A percentile compares a stretch with the other conserved stretches of the same genome.
phyloP scores from a whole-genome alignment of 2,113 vertebrate species.

The Dryoscopus gambensis region DNA sequence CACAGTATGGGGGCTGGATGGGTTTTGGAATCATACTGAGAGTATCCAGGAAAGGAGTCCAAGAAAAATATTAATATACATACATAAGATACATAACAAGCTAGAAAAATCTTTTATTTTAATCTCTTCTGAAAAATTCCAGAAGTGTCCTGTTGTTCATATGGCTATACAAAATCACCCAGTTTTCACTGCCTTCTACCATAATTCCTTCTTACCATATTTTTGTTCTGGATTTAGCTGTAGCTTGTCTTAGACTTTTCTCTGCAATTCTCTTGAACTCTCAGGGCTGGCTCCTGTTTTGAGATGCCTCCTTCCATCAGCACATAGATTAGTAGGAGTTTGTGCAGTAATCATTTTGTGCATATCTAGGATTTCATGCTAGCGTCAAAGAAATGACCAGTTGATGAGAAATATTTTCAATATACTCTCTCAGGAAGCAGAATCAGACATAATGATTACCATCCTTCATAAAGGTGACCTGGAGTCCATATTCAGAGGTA shows the following conservation, averaged over 20 bases:
- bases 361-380: background rate
- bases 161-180: background rate
- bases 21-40: background rate
- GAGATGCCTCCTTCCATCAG: background rate
- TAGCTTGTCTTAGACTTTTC: background rate
- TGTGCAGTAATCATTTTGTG: background rate
- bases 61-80: background rate
- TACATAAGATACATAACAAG: background rate
- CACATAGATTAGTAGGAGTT: background rate
- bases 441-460: conserved; percentile 6
- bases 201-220: background rate
- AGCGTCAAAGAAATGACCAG: background rate
- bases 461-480: background rate
- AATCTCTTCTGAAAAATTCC: background rate
- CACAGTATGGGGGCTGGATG: background rate
- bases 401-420: background rate
- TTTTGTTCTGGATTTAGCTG: background rate
- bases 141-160: background rate
- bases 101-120: background rate
- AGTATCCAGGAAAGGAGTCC: background rate
- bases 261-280: background rate
- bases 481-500: background rate
- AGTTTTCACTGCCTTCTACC: background rate
- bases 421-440: conserved; percentile 1
- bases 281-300: background rate